Conservation (phyloP, 2,113 vertebrate species). For the Chlamydotis undulata region DNA sequence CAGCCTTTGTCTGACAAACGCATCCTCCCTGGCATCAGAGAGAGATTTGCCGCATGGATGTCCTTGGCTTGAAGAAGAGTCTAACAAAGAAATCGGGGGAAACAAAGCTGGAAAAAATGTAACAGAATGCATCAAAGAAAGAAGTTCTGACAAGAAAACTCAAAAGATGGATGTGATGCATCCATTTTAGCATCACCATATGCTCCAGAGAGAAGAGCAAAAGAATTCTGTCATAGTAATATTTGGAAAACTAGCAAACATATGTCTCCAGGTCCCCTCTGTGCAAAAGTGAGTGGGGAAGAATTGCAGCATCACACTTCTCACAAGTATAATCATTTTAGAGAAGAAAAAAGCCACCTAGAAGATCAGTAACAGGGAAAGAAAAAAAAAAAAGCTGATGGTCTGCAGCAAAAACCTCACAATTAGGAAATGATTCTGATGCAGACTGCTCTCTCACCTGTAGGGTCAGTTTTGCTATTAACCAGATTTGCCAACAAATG, state of each 20-base stretch:
- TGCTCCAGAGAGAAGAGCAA: not conserved
- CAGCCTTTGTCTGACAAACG: not conserved
- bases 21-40: not conserved
- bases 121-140: not conserved
- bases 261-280: not conserved
- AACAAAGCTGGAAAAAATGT: not conserved
- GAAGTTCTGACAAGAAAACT: not conserved
- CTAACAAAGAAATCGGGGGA: not conserved
- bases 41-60: not conserved
- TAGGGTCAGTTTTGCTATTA: not conserved
- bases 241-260: not conserved
- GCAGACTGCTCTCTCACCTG: not conserved
- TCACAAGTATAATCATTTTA: accelerated
- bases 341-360: not conserved
- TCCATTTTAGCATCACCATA: not conserved
- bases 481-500: not conserved
- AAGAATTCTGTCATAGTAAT: not conserved
- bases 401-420: not conserved
- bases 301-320: not conserved
- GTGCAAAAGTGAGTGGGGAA: not conserved
- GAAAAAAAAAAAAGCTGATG: not conserved
- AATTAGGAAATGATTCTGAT: not conserved
- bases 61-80: not conserved
- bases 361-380: not conserved
- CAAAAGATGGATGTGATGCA: not conserved